Conservation (phyloP, 2,888 invertebrate genomes). For the Rhagophthalmus giganteus region DNA sequence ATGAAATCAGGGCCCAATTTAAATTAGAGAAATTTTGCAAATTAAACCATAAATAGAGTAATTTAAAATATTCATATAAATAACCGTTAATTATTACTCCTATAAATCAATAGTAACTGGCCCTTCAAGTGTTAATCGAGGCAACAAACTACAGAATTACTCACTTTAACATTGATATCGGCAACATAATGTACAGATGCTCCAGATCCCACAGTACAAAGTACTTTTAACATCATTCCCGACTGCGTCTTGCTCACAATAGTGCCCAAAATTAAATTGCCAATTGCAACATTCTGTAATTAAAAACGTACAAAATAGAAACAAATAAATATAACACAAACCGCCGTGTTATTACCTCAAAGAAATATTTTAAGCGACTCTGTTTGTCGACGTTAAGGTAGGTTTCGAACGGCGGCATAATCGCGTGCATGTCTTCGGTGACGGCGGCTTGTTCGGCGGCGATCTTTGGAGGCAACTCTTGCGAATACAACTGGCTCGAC, state of each 20-base stretch:
- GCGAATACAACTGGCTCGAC: slow-evolving; percentile 74
- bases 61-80: no score
- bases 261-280: slow-evolving; percentile 77
- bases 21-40: no score
- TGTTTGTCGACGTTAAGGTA: slow-evolving; percentile 80
- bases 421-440: slow-evolving; percentile 71
- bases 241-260: slow-evolving; percentile 74
- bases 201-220: slow-evolving; percentile 81
- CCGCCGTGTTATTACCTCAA: no score
- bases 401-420: slow-evolving; percentile 85
- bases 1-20: no score
- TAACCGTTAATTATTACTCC: no score
- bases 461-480: slow-evolving; percentile 57
- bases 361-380: slow-evolving; percentile 77
- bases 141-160: no score
- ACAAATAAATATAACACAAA: no score
- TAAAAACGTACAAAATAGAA: slow-evolving; percentile 7
- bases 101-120: no score
- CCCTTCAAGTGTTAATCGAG: no score
- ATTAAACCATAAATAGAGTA: no score
- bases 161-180: slow-evolving; percentile 85
- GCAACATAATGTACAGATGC: slow-evolving; percentile 75
- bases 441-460: slow-evolving; percentile 57
- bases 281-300: slow-evolving; percentile 68
- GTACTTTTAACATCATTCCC: slow-evolving; percentile 77